Evolutionary conservation across 1,140 invertebrate species (phyloP).

Genomic region (Bemisia tabaci): DNA sequence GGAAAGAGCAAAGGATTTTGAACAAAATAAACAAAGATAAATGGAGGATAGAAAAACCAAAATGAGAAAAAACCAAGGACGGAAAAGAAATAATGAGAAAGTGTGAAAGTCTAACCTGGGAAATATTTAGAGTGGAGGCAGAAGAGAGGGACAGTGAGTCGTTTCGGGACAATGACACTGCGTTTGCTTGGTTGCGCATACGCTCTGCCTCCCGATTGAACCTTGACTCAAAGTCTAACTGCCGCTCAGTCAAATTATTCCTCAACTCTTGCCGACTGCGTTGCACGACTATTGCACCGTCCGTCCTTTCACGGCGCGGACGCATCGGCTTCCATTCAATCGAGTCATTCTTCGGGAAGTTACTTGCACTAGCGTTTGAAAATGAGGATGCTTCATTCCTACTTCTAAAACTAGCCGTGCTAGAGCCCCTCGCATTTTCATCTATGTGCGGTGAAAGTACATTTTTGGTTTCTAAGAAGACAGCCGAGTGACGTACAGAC

Average conservation of each 20-base stretch:
- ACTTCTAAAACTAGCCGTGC: neutral
- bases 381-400: neutral
- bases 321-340: conserved; percentile 30
- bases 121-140: neutral
- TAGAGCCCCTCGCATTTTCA: conserved; percentile 16
- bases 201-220: conserved; percentile 14
- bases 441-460: conserved; percentile 8
- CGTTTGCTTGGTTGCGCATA: conserved; percentile 11
- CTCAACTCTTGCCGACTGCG: conserved; percentile 27
- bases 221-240: conserved; percentile 27
- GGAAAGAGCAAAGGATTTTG: too few species aligned
- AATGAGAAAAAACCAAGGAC: conserved; percentile 9
- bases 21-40: conserved; percentile 4
- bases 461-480: conserved; percentile 39
- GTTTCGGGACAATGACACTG: conserved; percentile 4
- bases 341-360: conserved; percentile 39
- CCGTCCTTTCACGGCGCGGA: conserved; percentile 68
- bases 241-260: conserved; percentile 33
- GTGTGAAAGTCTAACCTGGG: conserved; percentile 15
- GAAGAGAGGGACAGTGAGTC: conserved; percentile 3
- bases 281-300: conserved; percentile 63
- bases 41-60: neutral
- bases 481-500: conserved; percentile 56
- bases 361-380: conserved; percentile 37
- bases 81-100: too few species aligned